Conservation (phyloP, 2,888 invertebrate species). For the Peribatodes rhomboidaria region DNA sequence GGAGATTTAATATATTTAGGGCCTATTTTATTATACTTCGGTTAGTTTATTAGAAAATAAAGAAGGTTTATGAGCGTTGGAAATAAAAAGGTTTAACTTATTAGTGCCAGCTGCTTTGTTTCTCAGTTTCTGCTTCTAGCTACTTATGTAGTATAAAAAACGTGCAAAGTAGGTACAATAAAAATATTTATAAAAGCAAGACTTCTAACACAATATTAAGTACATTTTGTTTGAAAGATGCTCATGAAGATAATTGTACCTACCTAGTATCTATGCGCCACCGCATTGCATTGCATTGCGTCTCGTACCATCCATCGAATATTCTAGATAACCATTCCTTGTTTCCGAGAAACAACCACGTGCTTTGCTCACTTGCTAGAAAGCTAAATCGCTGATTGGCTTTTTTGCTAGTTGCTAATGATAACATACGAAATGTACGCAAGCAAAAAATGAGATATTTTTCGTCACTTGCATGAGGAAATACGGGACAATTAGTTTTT, state of each 20-base stretch:
- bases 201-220: no score
- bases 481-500: no score
- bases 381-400: no score
- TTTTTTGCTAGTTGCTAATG: neutral
- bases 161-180: no score
- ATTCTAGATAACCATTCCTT: slow-evolving; percentile 3
- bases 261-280: no score
- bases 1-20: neutral
- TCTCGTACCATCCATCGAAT: neutral
- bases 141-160: neutral
- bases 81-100: slow-evolving; percentile 1
- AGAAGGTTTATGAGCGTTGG: slow-evolving; percentile 8
- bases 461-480: no score
- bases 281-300: neutral
- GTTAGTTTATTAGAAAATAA: slow-evolving; percentile 11
- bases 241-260: no score
- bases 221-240: no score
- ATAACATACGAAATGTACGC: slow-evolving; percentile 1
- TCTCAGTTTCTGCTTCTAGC: neutral
- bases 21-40: slow-evolving; percentile 10
- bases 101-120: neutral
- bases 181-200: neutral
- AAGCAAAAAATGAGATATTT: neutral
- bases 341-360: no score
- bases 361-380: no score